Base-by-base conservation (phyloP, 2,113 vertebrate species). In the Phalacrocorax brasilianus region DNA sequence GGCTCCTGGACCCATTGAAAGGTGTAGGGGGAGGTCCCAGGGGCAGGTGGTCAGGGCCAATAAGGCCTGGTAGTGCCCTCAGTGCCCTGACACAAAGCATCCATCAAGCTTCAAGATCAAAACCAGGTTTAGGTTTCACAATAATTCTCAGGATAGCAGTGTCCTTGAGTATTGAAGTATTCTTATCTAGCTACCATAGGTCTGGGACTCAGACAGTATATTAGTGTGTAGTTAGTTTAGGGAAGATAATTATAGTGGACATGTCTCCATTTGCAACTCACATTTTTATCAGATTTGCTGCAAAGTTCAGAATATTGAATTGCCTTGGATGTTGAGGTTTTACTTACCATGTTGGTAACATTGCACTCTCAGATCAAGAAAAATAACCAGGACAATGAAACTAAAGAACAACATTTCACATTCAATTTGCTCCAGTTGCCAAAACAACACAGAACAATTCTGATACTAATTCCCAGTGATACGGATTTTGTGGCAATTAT, bases 1-100 rank as follows among this genome's bases (percentile, higher is more conserved):
- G 11, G 5, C 9, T 77, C 12, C 21, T 78, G 30, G 4, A 40
- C 2, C 1, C 47, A 20, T 49, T 11, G 38, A 75, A 14, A 45
- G 1, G 18, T 55, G 30, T 3, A 62, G 6, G 0, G 3, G 4
- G 8, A 56, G 1, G 7, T 38, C 9, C 6, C 21, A 38, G 19
- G 6, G 9, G 1, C 4, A 58, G 27, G 9, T 12, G 21, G 3
- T 23, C 6, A 77, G 11, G 9, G 35, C 32, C 12, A 26, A 9
- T 27, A 55, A 38, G 44, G 9, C 3, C 32, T 74, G 19, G 10
- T 27, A 70, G 13, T 38, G 27, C 9, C 6, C 30, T 32, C 24
- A 56, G 8, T 9, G 11, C 19, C 55, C 30, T 27, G 12, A 38
- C 9, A 38, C 6, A 67, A 67, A 62, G 12, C 3, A 73, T 35